phyloP scores from a whole-genome alignment of 1,140 invertebrate genomes.

The Bombus waltoni region DNA sequence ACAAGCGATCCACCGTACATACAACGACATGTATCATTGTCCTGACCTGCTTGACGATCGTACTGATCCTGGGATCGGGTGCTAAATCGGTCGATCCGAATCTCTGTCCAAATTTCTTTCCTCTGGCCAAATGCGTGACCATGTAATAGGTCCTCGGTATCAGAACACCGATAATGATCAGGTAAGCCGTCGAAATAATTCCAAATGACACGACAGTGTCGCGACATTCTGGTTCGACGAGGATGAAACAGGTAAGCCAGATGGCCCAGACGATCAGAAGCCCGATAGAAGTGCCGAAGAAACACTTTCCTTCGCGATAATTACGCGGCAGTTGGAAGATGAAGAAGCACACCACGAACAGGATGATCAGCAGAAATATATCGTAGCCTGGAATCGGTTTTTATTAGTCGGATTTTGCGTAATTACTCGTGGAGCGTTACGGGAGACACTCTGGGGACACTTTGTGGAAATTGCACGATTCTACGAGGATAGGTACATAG shows the following conservation, averaged over 20 bases:
- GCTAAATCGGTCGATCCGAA: conserved; percentile 68
- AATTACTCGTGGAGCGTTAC: background rate
- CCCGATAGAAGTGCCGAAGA: conserved; percentile 82
- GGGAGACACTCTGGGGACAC: background rate
- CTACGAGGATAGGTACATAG: background rate
- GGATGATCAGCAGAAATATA: conserved; percentile 83
- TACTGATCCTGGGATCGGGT: conserved; percentile 72
- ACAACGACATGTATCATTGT: background rate
- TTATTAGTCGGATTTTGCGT: background rate
- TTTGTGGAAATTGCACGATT: background rate
- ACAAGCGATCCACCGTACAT: background rate
- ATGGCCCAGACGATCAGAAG: conserved; percentile 82
- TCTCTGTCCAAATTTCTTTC: conserved; percentile 69
- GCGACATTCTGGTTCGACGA: conserved; percentile 78
- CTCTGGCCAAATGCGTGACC: conserved; percentile 76
- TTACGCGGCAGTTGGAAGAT: conserved; percentile 84
- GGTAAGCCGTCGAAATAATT: conserved; percentile 80
- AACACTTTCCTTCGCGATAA: conserved; percentile 85
- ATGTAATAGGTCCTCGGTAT: conserved; percentile 85
- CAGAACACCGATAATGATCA: conserved; percentile 83
- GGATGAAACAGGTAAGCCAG: conserved; percentile 83
- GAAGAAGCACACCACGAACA: conserved; percentile 82
- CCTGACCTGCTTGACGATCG: conserved; percentile 74
- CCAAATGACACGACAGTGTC: conserved; percentile 82
- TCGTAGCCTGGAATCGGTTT: conserved; percentile 79